phyloP scores from a whole-genome alignment of 2,888 invertebrate genomes.

The Pollenia angustigena region DNA sequence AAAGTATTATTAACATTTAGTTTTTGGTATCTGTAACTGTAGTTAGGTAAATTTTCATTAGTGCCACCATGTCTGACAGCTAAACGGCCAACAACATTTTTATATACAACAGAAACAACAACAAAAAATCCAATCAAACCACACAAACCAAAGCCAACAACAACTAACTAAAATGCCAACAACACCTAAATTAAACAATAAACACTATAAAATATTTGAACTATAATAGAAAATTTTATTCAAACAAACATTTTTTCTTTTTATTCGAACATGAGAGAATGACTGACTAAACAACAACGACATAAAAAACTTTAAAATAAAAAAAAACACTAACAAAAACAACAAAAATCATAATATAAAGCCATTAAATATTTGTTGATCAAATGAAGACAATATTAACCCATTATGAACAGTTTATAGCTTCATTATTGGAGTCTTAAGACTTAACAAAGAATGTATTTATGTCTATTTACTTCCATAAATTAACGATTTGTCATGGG shows the following conservation, averaged over 20 bases:
- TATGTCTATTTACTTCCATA: slow-evolving; percentile 7
- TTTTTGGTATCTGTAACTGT: slow-evolving; percentile 21
- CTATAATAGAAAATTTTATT: slow-evolving; percentile 31
- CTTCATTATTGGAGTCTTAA: slow-evolving; percentile 8
- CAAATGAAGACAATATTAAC: slow-evolving; percentile 58
- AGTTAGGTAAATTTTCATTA: slow-evolving; percentile 71
- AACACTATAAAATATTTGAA: slow-evolving; percentile 58
- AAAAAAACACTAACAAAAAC: too few species aligned
- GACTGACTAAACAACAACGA: not conserved
- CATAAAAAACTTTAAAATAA: slow-evolving; percentile 28
- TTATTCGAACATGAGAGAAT: not conserved
- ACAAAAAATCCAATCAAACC: slow-evolving; percentile 3
- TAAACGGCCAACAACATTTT: slow-evolving; percentile 57
- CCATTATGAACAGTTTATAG: slow-evolving; percentile 30
- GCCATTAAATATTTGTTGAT: slow-evolving; percentile 64
- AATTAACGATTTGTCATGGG: slow-evolving; percentile 52
- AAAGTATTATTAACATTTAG: slow-evolving; percentile 33
- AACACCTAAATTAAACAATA: slow-evolving; percentile 38
- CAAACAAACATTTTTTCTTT: not conserved
- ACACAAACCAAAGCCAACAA: slow-evolving; percentile 36
- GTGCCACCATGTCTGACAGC: slow-evolving; percentile 72
- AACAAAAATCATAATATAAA: slow-evolving; percentile 33
- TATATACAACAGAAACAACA: slow-evolving; percentile 25
- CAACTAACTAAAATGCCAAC: slow-evolving; percentile 33
- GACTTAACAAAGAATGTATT: slow-evolving; percentile 5